These are phyloP conservation scores for Artemia sp. DNA, from an alignment of 2,888 invertebrate genomes.

Conservation along the genomic window DNA sequence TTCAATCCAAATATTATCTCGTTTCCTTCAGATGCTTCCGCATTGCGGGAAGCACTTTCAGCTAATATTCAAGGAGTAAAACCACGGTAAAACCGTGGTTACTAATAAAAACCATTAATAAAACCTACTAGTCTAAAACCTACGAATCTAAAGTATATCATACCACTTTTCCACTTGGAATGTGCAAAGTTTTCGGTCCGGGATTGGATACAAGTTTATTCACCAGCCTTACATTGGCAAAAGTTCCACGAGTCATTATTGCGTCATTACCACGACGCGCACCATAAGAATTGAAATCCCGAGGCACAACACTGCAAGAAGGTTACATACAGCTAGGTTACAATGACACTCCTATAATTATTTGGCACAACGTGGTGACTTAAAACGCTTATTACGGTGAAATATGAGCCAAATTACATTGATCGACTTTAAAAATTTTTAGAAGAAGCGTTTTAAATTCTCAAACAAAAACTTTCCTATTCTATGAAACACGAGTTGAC, in stretches of 20 bases:
- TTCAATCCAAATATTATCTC: too few relatives aligned
- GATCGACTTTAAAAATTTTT: conserved; percentile 1
- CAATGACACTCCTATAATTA: background rate
- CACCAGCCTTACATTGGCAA: conserved; percentile 87
- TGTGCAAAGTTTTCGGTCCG: conserved; percentile 70
- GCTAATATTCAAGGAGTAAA: too few relatives aligned
- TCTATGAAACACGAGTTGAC: too few relatives aligned
- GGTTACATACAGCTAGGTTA: background rate
- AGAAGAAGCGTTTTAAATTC: background rate
- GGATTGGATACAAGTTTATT: conserved; percentile 66
- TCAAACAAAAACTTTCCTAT: too few relatives aligned
- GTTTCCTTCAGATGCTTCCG: too few relatives aligned
- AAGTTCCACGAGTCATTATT: conserved; percentile 91
- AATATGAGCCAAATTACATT: background rate
- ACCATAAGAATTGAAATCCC: conserved; percentile 96
- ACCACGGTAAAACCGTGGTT: too few relatives aligned
- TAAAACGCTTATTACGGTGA: background rate
- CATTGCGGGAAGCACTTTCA: too few relatives aligned
- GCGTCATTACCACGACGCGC: conserved; percentile 92
- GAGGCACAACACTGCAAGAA: conserved; percentile 52
- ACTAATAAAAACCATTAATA: too few relatives aligned
- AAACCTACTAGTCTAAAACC: too few relatives aligned
- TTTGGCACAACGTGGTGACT: background rate
- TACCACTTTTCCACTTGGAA: conserved; percentile 67
- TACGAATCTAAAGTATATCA: background rate